Percentiles rank a stretch among this genome's conserved stretches.
Evolutionary conservation across 2,888 invertebrate species (phyloP).

Genomic region (Malachius bipustulatus): DNA sequence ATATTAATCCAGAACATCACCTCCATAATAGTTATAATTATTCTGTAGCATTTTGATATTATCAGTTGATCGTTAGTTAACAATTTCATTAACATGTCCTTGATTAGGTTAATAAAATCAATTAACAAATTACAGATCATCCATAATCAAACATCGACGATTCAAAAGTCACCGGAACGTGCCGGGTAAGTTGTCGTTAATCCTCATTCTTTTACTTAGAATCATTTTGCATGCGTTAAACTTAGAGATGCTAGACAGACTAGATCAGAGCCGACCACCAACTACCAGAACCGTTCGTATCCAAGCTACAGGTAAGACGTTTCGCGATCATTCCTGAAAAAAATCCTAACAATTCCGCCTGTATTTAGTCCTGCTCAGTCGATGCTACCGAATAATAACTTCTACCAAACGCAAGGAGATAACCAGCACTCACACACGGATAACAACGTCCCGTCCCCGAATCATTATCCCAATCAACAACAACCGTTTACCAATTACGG

Average conservation of each 20-base stretch:
- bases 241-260: slow-evolving; percentile 7
- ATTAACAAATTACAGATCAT: slow-evolving; percentile 61
- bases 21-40: slow-evolving; percentile 9
- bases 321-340: neutral
- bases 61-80: too few relatives aligned
- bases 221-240: slow-evolving; percentile 13
- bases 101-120: too few relatives aligned
- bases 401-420: slow-evolving; percentile 2
- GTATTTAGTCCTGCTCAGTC: neutral
- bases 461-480: too few relatives aligned
- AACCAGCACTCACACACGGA: neutral
- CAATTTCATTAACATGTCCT: too few relatives aligned
- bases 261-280: slow-evolving; percentile 20
- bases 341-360: slow-evolving; percentile 6
- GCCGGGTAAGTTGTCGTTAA: slow-evolving; percentile 43
- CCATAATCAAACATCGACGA: slow-evolving; percentile 45
- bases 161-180: slow-evolving; percentile 40
- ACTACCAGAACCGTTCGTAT: slow-evolving; percentile 13
- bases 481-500: too few relatives aligned
- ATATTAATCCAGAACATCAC: too few relatives aligned
- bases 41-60: slow-evolving; percentile 7
- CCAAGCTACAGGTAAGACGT: slow-evolving; percentile 9
- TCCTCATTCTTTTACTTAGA: too few relatives aligned
- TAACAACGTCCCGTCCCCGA: too few relatives aligned
- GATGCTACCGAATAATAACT: too few relatives aligned